Conservation (phyloP, 2,888 invertebrate species). For the Monochamus alternatus region DNA sequence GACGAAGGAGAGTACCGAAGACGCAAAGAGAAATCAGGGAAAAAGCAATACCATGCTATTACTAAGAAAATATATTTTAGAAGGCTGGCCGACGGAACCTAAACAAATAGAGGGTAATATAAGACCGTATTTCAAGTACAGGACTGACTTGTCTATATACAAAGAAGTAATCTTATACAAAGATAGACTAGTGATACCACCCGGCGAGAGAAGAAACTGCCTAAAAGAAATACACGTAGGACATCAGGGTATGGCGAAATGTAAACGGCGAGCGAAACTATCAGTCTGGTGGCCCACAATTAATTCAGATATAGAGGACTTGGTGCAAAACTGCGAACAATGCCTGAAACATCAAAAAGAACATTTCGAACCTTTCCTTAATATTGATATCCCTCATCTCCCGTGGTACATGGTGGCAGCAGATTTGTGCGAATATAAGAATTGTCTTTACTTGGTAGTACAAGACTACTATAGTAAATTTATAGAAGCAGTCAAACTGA, state of each 20-base stretch:
- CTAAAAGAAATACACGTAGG: constrained; percentile 24
- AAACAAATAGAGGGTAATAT: neutral
- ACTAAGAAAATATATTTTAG: neutral
- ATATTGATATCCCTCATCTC: neutral
- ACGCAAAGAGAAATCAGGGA: neutral
- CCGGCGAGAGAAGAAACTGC: neutral
- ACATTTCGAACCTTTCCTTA: neutral
- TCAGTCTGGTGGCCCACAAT: constrained; percentile 35
- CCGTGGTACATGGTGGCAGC: constrained; percentile 20
- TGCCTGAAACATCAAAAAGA: neutral
- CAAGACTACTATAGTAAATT: constrained; percentile 3
- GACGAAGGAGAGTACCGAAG: neutral
- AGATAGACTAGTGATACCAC: no score
- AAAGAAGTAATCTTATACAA: constrained; percentile 2
- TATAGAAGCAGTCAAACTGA: neutral
- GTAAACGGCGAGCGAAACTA: constrained; percentile 11
- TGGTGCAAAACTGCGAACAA: neutral
- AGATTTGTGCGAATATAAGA: constrained; percentile 4
- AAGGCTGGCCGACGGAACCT: neutral
- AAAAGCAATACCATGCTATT: neutral
- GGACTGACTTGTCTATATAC: neutral
- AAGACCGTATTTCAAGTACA: constrained; percentile 2
- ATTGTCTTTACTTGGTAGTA: neutral
- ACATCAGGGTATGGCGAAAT: constrained; percentile 25
- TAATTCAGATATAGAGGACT: neutral